Base-by-base conservation (phyloP, 2,113 vertebrate species). In the Antennarius striatus region DNA sequence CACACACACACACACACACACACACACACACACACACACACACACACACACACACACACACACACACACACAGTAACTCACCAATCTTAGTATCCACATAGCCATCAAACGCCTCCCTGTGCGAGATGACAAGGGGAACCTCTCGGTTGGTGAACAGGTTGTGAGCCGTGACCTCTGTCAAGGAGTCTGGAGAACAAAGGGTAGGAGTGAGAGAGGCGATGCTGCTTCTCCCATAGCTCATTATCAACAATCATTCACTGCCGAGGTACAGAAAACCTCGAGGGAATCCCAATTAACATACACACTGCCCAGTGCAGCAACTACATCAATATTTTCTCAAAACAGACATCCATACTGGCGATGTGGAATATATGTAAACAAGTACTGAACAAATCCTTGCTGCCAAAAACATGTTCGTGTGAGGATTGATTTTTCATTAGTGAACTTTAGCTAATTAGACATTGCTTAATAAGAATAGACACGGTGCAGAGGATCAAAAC, bases 81-180 rank as follows among this genome's bases (percentile, higher is more conserved):
- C 98, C 96, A 81, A 99, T 93, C 81, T 94, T 94, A 0, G 94
- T 86, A 63, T 98, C 95, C 10, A 98, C 82, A 78, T 86, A 93
- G 78, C 87, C 95, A 59, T 94, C 92, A 61, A 96, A 95, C 36
- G 82, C 86, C 55, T 28, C 73, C 66, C 90, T 90, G 68, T 89
- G 92, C 45, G 91, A 93, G 77, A 99, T 92, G 29, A 99, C 73
- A 14, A 99, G 63, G n/a, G 96, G 97, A 74, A 97, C 86, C 79
- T 98, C 95, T n/a, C 80, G 94, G 59, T 83, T 80, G 1, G 95
- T 98, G 79, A 99, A 92, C 80, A 95, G 67, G 84, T 95, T 96
- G 70, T 91, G 80, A 59, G 95, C 96, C 0, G 68, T 94, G 84
- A 98, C 94, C 3, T 94, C 92, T 2, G 95, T 96, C 2, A 95